Evolutionary conservation across 1,140 invertebrate genomes (phyloP).

Genomic region (Melipona quadrifasciata): DNA sequence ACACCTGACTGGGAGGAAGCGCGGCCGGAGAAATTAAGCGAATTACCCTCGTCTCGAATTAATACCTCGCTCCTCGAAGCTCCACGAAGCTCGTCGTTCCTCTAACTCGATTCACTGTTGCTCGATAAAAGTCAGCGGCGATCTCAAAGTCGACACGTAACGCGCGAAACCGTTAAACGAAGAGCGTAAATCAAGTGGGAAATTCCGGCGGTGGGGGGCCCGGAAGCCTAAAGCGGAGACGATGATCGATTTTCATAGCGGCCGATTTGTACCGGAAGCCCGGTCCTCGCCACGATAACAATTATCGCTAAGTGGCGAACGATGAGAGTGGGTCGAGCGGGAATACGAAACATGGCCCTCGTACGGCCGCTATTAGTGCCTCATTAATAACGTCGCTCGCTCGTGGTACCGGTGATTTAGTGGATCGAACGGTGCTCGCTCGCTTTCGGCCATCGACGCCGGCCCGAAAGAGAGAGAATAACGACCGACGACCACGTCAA

Average conservation of each 20-base stretch:
- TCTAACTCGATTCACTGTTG: neutral
- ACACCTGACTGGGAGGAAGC: neutral
- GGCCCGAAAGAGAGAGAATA: constrained; percentile 55
- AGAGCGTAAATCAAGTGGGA: neutral
- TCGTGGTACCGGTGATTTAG: constrained; percentile 62
- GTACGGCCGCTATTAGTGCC: constrained; percentile 63
- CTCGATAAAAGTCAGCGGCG: neutral
- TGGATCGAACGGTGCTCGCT: constrained; percentile 27
- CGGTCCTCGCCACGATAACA: constrained; percentile 56
- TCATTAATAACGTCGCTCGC: constrained; percentile 70
- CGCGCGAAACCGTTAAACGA: neutral
- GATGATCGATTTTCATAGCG: constrained; percentile 58
- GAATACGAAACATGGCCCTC: constrained; percentile 62
- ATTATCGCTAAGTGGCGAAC: constrained; percentile 66
- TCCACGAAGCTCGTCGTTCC: neutral
- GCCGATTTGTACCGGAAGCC: constrained; percentile 42
- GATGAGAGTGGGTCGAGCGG: constrained; percentile 61
- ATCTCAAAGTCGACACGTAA: neutral
- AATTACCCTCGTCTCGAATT: neutral
- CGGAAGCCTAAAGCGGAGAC: neutral
- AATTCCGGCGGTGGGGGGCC: neutral
- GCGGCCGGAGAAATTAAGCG: neutral
- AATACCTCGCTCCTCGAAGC: neutral
- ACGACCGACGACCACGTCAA: constrained; percentile 55
- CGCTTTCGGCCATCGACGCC: constrained; percentile 9